Base-by-base conservation (phyloP, 2,888 invertebrate species). In the Helicoverpa assulta region DNA sequence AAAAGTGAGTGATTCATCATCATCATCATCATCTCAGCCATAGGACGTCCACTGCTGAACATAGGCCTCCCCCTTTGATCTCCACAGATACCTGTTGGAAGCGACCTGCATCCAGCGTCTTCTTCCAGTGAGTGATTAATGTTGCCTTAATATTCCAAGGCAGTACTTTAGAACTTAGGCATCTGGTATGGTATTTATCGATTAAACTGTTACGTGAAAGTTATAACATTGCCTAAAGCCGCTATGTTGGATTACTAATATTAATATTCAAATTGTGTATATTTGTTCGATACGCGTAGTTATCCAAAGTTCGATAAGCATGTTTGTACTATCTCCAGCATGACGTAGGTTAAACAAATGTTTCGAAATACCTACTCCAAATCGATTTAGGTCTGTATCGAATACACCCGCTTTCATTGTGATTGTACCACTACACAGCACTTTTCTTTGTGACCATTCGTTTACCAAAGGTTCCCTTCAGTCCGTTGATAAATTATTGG, bases 401-500 rank as follows among this genome's bases (percentile, higher is more conserved):
- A 51, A 37, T 26, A 51, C 18, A n/a, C 8, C 29, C 14, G 29
- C 50, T 61, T 59, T 62, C 67, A 60, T 56, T 33, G 50, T 63
- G 40, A 29, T 33, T 40, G 50, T 47, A 60, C 7, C 37, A 51
- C n/a, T 6, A 55, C 37, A 33, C 26, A 58, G 58, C 52, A 55
- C n/a, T 33, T 62, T 56, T 59, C n/a, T 62, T 76, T 78, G 57
- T 64, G 7, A 55, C 5, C 29, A 26, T 52, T 40, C 51, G 53
- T 37, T 10, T 19, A 50, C n/a, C 18, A 56, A 61, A 69, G 56
- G 54, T 33, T 60, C 29, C 14, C 53, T 63, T 60, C n/a, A 19
- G 40, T 56, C 37, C 47, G 18, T 65, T 62, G 69, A 59, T 69
- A 69, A 65, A 59, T 79, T 51, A 62, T 53, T 54, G 26, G 21